A percentile compares a stretch with the other conserved stretches of the same genome.
These are phyloP conservation scores for Lingula anatina DNA, from an alignment of 2,888 invertebrate species.

Conservation along the genomic window DNA sequence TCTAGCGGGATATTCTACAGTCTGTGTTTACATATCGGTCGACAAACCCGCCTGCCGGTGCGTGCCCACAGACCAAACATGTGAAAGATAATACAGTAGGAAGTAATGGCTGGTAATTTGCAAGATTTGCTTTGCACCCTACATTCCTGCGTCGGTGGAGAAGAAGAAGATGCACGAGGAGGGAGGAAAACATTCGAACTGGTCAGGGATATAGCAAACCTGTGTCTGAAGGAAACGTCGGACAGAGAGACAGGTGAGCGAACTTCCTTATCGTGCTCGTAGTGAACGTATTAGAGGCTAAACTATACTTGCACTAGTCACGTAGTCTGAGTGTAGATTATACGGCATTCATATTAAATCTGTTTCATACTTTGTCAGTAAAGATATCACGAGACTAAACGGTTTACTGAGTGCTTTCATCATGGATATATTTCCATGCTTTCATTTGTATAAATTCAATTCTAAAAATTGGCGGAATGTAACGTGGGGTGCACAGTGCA, in stretches of 20 bases:
- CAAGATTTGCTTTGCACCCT: slow-evolving; percentile 25
- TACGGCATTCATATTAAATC: too few species aligned
- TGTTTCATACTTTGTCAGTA: background rate
- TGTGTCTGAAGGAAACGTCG: slow-evolving; percentile 34
- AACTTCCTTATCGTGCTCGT: background rate
- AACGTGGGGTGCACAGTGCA: too few species aligned
- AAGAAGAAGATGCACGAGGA: slow-evolving; percentile 12
- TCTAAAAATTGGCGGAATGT: too few species aligned
- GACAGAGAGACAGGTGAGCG: slow-evolving; percentile 35
- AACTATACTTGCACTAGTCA: background rate
- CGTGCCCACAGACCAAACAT: too few species aligned
- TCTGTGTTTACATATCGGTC: background rate
- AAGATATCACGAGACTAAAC: background rate
- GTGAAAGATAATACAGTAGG: background rate
- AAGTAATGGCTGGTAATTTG: slow-evolving; percentile 29
- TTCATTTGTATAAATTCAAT: too few species aligned
- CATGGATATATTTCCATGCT: too few species aligned
- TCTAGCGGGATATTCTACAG: too few species aligned
- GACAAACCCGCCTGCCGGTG: background rate
- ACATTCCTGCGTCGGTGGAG: slow-evolving; percentile 21
- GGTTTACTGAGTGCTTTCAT: too few species aligned
- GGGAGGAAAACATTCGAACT: slow-evolving; percentile 26
- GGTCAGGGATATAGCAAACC: slow-evolving; percentile 33
- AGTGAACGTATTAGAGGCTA: background rate
- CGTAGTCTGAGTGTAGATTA: too few species aligned